These are phyloP conservation scores for Pangasius larnaudii DNA, from an alignment of 2,797 vertebrate genomes.

Conservation along the genomic window DNA sequence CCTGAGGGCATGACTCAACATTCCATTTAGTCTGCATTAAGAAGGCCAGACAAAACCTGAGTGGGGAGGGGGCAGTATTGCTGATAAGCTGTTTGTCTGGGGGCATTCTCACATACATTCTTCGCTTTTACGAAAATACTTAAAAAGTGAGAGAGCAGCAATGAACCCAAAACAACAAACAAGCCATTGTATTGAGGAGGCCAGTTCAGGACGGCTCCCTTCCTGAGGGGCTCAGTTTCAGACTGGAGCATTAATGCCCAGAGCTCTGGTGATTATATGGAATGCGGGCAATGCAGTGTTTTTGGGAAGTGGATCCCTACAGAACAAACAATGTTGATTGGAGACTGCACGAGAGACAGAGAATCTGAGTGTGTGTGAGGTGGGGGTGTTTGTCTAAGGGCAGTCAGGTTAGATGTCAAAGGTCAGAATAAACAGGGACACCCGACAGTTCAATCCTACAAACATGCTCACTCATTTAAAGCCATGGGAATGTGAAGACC, in stretches of 20 bases:
- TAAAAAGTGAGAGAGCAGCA: constrained; percentile 36
- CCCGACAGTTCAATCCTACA: not conserved
- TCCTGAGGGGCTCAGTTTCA: constrained; percentile 67
- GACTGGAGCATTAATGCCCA: constrained; percentile 32
- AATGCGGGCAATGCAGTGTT: constrained; percentile 54
- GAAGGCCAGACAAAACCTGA: constrained; percentile 36
- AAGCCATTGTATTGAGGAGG: constrained; percentile 71
- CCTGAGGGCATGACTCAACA: constrained; percentile 33
- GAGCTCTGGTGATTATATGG: constrained; percentile 55
- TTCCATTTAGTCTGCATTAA: constrained; percentile 28
- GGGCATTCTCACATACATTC: constrained; percentile 45
- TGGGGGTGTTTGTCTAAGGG: not conserved
- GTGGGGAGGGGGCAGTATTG: constrained; percentile 32
- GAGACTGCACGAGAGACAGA: constrained; percentile 26
- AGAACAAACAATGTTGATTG: constrained; percentile 52
- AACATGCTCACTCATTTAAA: constrained; percentile 5
- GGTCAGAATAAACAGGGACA: constrained; percentile 15
- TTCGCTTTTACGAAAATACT: constrained; percentile 38
- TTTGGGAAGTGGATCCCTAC: constrained; percentile 47
- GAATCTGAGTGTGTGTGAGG: constrained; percentile 17
- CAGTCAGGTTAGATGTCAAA: constrained; percentile 3
- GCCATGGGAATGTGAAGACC: not conserved
- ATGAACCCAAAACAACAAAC: constrained; percentile 72
- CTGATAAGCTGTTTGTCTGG: constrained; percentile 47
- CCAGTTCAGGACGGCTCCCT: constrained; percentile 71